Evolutionary conservation across 2,113 vertebrate species (phyloP).

Genomic region (Rhadina sibilatrix): DNA sequence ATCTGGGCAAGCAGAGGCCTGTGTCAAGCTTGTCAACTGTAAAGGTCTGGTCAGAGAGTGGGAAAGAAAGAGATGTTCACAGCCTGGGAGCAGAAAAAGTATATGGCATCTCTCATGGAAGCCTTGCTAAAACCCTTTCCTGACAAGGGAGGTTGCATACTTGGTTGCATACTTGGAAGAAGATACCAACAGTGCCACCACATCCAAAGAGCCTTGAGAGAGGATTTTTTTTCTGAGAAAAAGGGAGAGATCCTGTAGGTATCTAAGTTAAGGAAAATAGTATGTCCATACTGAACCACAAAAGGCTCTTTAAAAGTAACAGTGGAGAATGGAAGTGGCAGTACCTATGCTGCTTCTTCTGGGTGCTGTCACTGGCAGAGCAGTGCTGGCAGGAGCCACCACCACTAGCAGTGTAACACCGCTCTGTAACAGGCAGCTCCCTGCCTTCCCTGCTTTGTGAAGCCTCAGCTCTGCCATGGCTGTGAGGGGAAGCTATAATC

Average conservation of each 20-base stretch:
- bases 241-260: background rate
- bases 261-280: background rate
- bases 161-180: background rate
- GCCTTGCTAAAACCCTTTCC: background rate
- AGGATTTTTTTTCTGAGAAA: background rate
- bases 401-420: accelerated
- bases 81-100: background rate
- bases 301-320: background rate
- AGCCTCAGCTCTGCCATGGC: background rate
- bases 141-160: background rate
- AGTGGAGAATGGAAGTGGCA: background rate
- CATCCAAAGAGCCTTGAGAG: accelerated
- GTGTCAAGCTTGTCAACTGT: accelerated
- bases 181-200: background rate
- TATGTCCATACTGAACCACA: background rate
- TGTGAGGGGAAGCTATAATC: background rate
- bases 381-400: background rate
- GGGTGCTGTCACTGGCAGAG: background rate
- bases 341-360: background rate
- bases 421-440: background rate
- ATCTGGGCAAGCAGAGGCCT: background rate
- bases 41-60: background rate
- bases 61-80: background rate
- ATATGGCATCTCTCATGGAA: background rate
- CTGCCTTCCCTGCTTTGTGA: background rate